Evolutionary conservation across 1,140 invertebrate species (phyloP).

Genomic region (Bombus huntii): DNA sequence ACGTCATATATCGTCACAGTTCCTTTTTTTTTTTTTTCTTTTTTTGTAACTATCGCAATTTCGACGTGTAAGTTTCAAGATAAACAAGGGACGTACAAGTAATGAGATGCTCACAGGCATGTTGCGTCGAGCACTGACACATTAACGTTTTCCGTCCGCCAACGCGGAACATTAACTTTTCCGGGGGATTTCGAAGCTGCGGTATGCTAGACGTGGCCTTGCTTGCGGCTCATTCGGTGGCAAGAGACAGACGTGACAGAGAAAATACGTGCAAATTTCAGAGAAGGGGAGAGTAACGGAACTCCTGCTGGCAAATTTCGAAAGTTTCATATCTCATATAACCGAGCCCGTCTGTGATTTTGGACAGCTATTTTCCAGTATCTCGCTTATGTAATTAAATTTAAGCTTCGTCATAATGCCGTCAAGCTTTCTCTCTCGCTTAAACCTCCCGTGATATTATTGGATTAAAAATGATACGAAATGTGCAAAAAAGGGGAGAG

Average conservation of each 20-base stretch:
- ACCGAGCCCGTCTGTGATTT: neutral
- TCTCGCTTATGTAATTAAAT: conserved; percentile 30
- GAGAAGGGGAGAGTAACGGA: neutral
- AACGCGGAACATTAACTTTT: conserved; percentile 52
- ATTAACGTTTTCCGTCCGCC: conserved; percentile 37
- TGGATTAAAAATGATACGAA: neutral
- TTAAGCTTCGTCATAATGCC: neutral
- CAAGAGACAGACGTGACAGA: conserved; percentile 26
- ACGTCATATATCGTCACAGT: neutral
- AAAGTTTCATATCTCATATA: conserved; percentile 39
- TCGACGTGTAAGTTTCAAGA: conserved; percentile 27
- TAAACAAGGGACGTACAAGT: conserved; percentile 23
- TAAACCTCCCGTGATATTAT: neutral
- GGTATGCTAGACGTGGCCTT: neutral
- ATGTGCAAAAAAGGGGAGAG: too few species aligned
- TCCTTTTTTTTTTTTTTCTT: too few species aligned
- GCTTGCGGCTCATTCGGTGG: conserved; percentile 24
- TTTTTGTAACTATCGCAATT: conserved; percentile 38
- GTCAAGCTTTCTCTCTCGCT: neutral
- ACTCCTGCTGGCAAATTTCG: conserved; percentile 31
- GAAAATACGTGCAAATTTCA: conserved; percentile 26
- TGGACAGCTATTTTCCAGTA: neutral
- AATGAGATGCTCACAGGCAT: conserved; percentile 43
- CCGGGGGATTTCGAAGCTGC: conserved; percentile 24
- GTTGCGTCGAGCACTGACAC: conserved; percentile 26